Base-by-base conservation (phyloP, 2,888 invertebrate genomes). In the Linyphia triangularis region DNA sequence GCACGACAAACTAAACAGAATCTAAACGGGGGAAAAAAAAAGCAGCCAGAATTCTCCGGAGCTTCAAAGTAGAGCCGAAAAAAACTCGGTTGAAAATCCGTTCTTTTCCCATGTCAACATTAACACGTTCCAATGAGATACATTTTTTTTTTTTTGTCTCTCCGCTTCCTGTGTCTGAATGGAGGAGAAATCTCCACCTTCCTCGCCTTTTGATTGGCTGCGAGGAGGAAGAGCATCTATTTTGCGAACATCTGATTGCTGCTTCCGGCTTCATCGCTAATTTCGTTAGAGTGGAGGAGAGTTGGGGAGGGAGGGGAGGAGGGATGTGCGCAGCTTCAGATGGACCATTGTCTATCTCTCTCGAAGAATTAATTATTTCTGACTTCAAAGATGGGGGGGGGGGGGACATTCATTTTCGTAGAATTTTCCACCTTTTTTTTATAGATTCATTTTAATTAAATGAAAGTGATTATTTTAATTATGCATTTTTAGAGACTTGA, bases 211-310 rank as follows among this genome's bases (percentile, higher is more conserved):
- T 75, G 81, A 88, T 88, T 88, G 86, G 86, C 51, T 73, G 65
- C 51, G 40, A 69, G 61, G 59, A 72, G 85, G 33, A 37, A 40
- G 61, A 63, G 75, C 65, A 59, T 26, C 61, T 63, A 82, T 81
- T 88, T 88, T 88, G 75, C 63, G 40, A 59, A 59, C 63, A 88
- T 88, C 73, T 73, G 86, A 88, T 88, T 88, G 86, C 81, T 59
- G 75, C 59, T 88, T 88, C 79, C 86, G 73, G 86, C 73, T 67
- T n/a, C 67, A 40, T 26, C 40, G 26, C 37, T 81, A 81, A 81
- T 88, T 75, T 81, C 59, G 67, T 37, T 51, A 59, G 40, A 26
- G 43, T 7, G 51, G 30, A 9, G 26, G 75, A 33, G 51, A 33
- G 30, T n/a, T n/a, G 63, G 7, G 13, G 61, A 63, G 24, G 51